Conservation (phyloP, 2,113 vertebrate species). For the Crotophaga sulcirostris region DNA sequence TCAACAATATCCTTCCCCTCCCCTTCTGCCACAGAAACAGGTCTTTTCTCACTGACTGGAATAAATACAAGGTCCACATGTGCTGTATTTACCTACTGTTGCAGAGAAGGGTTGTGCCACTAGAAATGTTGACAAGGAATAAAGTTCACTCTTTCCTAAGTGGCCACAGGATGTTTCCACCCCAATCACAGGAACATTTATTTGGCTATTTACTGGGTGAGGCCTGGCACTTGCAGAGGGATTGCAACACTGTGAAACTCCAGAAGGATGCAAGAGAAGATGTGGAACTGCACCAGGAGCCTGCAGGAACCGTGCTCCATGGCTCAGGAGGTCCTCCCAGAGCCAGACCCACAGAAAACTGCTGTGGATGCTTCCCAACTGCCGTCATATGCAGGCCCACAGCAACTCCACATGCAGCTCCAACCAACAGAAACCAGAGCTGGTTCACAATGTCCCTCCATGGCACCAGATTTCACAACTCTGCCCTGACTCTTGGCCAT, state of each 20-base stretch:
- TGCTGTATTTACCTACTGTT: conserved; percentile 5
- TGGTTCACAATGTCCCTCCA: not conserved
- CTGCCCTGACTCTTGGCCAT: not conserved
- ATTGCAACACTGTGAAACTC: conserved; percentile 24
- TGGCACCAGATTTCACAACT: not conserved
- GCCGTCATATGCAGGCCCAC: not conserved
- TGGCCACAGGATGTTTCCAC: conserved; percentile 49
- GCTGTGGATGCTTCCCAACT: not conserved
- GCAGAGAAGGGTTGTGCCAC: not conserved
- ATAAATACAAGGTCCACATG: not conserved
- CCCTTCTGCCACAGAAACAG: not conserved
- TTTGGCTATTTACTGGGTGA: conserved; percentile 20
- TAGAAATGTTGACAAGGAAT: conserved; percentile 42
- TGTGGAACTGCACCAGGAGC: not conserved
- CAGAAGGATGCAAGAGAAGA: not conserved
- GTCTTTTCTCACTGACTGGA: not conserved
- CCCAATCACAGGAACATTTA: conserved; percentile 31
- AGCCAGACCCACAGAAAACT: not conserved
- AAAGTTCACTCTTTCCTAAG: conserved; percentile 58
- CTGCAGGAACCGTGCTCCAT: not conserved
- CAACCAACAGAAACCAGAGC: not conserved
- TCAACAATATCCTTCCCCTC: not conserved
- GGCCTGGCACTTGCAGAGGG: conserved; percentile 3
- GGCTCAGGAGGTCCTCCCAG: not conserved
- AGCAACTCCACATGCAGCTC: not conserved